A percentile compares a stretch with the other conserved stretches of the same genome.
phyloP scores from a whole-genome alignment of 2,113 vertebrate genomes.

The Daphoenositta chrysoptera region DNA sequence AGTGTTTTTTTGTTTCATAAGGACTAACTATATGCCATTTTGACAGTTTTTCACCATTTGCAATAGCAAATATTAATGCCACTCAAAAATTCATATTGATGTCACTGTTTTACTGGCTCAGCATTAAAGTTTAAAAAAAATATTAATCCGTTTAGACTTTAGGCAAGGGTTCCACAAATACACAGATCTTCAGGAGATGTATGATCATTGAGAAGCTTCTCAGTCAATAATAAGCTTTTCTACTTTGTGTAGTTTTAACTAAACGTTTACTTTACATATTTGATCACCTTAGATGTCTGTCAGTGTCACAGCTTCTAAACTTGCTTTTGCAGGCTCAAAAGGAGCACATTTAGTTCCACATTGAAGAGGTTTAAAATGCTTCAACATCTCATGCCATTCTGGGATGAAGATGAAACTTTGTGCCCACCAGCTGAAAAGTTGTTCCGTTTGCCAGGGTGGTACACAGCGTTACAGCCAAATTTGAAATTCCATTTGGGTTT shows the following conservation, averaged over 20 bases:
- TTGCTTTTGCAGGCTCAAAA: not conserved
- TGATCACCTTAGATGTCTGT: not conserved
- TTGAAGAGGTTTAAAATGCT: not conserved
- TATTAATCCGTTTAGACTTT: not conserved
- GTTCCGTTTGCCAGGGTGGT: not conserved
- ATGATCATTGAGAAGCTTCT: not conserved
- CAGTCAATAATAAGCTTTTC: not conserved
- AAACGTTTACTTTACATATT: not conserved
- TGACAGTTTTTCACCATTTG: not conserved
- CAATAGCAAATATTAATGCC: not conserved
- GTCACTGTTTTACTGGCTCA: not conserved
- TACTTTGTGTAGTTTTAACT: not conserved
- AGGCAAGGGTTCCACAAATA: not conserved
- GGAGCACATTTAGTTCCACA: not conserved
- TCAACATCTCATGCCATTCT: not conserved
- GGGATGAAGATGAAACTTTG: not conserved
- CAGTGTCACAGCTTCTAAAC: not conserved
- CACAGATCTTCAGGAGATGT: not conserved
- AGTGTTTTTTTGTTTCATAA: not conserved
- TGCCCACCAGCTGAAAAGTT: not conserved
- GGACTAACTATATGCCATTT: not conserved
- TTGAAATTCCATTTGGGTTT: not conserved
- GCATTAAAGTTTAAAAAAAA: not conserved
- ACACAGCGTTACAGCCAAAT: rapidly evolving
- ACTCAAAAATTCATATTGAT: not conserved